Evolutionary conservation across 1,140 invertebrate genomes (phyloP).

Genomic region (Samia ricini): DNA sequence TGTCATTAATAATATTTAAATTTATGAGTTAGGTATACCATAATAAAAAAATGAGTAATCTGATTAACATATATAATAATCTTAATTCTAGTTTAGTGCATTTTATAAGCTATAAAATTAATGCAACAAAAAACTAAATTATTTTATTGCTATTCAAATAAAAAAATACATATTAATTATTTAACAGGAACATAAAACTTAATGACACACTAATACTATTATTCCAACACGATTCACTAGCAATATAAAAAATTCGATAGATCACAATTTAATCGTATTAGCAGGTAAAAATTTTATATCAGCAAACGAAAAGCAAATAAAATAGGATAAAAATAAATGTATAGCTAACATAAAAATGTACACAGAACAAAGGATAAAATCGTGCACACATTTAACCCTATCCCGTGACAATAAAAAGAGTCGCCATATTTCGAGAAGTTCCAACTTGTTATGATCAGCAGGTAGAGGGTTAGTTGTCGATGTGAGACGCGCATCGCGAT

Average conservation of each 20-base stretch:
- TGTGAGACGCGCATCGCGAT: conserved; percentile 33
- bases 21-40: no score
- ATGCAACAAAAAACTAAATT: no score
- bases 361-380: conserved; percentile 37
- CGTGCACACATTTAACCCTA: conserved; percentile 23
- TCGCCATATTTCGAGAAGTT: conserved; percentile 45
- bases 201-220: not conserved
- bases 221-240: not conserved
- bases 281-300: conserved; percentile 35
- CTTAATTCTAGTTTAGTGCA: no score
- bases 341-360: conserved; percentile 46
- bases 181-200: not conserved
- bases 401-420: conserved; percentile 42
- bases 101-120: no score
- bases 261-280: conserved; percentile 26
- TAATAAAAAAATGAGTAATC: no score
- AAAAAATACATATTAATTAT: not conserved
- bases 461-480: conserved; percentile 27
- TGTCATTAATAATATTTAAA: not conserved
- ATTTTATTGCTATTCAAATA: not conserved
- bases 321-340: conserved; percentile 21
- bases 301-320: conserved; percentile 34
- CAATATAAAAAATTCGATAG: conserved; percentile 13
- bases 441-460: conserved; percentile 49
- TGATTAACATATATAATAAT: no score